Evolutionary conservation across 2,113 vertebrate genomes (phyloP).

Genomic region (Syngnathus scovelli): DNA sequence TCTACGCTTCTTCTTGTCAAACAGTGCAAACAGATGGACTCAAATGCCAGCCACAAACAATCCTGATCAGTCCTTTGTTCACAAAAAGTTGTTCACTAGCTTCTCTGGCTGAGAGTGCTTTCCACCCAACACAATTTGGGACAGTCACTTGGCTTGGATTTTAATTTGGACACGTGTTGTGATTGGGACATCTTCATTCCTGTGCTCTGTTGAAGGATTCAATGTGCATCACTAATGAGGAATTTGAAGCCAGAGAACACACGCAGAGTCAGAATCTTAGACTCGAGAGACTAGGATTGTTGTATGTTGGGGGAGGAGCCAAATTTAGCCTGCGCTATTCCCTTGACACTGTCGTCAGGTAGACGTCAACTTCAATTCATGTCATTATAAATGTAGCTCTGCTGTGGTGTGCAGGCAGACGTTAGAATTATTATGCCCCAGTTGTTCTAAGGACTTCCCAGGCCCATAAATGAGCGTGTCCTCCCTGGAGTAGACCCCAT

Average conservation of each 20-base stretch:
- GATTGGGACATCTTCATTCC: slow-evolving; percentile 45
- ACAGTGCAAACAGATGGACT: not conserved
- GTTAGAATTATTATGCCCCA: slow-evolving; percentile 34
- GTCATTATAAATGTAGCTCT: not conserved
- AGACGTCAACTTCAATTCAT: not conserved
- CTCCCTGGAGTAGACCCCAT: slow-evolving; percentile 24
- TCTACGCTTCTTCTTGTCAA: not conserved
- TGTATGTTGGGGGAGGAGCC: too few relatives aligned
- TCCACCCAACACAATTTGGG: not conserved
- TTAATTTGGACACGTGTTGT: slow-evolving; percentile 19
- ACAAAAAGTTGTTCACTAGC: not conserved
- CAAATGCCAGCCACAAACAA: not conserved
- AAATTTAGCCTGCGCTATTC: too few relatives aligned
- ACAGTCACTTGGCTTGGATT: not conserved
- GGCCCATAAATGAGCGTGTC: slow-evolving; percentile 35
- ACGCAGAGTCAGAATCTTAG: not conserved
- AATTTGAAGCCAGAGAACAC: slow-evolving; percentile 41
- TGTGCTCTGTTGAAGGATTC: slow-evolving; percentile 36
- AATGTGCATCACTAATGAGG: slow-evolving; percentile 54
- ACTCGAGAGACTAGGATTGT: too few relatives aligned
- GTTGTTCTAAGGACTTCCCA: slow-evolving; percentile 37
- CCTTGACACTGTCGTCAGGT: not conserved
- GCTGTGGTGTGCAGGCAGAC: not conserved
- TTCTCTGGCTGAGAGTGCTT: not conserved
- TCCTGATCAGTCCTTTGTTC: not conserved